phyloP scores from a whole-genome alignment of 1,140 invertebrate species.

The Elysia chlorotica region DNA sequence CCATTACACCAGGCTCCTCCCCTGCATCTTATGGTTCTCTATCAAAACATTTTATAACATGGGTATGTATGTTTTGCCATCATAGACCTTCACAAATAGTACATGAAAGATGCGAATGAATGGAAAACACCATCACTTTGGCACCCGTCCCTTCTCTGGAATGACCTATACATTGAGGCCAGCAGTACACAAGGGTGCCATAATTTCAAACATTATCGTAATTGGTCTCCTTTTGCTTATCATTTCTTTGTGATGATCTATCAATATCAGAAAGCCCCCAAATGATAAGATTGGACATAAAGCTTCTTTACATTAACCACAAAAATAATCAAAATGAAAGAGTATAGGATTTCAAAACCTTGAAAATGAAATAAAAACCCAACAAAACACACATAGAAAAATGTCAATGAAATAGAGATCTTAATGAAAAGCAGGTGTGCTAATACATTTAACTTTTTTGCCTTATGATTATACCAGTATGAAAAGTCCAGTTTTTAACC shows the following conservation, averaged over 20 bases:
- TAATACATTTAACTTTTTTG: too few species aligned
- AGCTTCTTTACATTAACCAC: not conserved
- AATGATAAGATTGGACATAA: not conserved
- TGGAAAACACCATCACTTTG: conserved; percentile 5
- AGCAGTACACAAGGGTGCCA: conserved; percentile 10
- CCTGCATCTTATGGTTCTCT: not conserved
- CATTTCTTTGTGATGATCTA: not conserved
- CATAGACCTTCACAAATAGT: too few species aligned
- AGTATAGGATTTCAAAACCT: not conserved
- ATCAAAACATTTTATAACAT: not conserved
- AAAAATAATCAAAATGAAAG: not conserved
- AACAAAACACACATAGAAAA: not conserved
- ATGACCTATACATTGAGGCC: conserved; percentile 9
- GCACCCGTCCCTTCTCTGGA: conserved; percentile 17
- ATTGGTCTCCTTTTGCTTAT: too few species aligned
- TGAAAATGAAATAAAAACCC: not conserved
- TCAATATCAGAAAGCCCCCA: not conserved
- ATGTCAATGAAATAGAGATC: not conserved
- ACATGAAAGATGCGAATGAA: too few species aligned
- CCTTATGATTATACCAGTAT: too few species aligned
- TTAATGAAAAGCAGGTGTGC: too few species aligned
- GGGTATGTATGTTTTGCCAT: not conserved
- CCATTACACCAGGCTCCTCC: not conserved
- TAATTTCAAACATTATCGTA: not conserved
- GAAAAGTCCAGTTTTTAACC: too few species aligned